phyloP scores from a whole-genome alignment of 2,113 vertebrate genomes.

The Cynopterus brachyotis region DNA sequence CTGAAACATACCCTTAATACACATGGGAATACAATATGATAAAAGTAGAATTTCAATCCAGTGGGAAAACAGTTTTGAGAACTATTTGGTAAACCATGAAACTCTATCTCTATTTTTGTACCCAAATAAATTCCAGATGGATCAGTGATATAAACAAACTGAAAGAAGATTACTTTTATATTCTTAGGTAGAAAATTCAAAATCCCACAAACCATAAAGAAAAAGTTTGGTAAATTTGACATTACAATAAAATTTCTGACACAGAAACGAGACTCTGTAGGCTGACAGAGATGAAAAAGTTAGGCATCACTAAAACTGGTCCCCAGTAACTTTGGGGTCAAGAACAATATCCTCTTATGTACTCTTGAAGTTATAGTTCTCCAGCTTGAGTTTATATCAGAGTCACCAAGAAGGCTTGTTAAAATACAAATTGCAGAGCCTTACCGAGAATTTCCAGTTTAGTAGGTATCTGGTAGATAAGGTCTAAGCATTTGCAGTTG shows the following conservation, averaged over 20 bases:
- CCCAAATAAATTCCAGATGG: not conserved
- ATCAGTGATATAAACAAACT: not conserved
- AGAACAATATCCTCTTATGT: not conserved
- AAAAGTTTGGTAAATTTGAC: not conserved
- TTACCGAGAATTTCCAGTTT: not conserved
- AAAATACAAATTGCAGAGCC: not conserved
- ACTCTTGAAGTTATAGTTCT: not conserved
- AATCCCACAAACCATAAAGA: not conserved
- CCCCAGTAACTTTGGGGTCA: not conserved
- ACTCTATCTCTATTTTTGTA: not conserved
- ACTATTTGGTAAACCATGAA: not conserved
- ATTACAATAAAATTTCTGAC: not conserved
- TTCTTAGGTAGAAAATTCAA: not conserved
- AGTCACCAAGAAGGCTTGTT: not conserved
- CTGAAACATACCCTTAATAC: not conserved
- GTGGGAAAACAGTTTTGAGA: not conserved
- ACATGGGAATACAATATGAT: not conserved
- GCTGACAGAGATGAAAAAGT: not conserved
- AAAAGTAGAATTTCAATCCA: constrained; percentile 5
- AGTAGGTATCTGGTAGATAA: not conserved
- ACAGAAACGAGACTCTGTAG: not conserved
- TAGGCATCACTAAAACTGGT: not conserved
- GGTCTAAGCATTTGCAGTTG: not conserved
- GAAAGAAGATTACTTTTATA: not conserved
- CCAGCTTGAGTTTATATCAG: not conserved